Evolutionary conservation across 1,140 invertebrate species (phyloP), one percentile per base, ranked within the genome.

Genomic region (Nebria ingens): DNA sequence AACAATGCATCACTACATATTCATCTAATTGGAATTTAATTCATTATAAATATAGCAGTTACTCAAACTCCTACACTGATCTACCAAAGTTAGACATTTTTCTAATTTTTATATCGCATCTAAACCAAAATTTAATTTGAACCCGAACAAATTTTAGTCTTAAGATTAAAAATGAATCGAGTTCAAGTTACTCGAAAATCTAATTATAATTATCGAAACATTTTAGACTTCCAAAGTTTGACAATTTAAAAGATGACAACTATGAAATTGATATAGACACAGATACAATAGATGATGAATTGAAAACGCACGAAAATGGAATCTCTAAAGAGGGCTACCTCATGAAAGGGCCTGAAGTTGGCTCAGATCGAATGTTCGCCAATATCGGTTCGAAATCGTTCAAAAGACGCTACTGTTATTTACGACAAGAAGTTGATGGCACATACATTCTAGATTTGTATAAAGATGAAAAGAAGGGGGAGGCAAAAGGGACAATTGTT

Each of bases 391-490:
- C 87, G 12, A 91, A 91, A 68, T 92, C 91, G 45, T 95, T 94
- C 66, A 95, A 95, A 73, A 80, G 87, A 68, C 79, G 91, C 53
- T 94, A 87, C 73, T 93, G 91, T 73, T 86, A 86, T 73, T 76
- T 96, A 63, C 77, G 91, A 53, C 86, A 89, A 72, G 89, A 93
- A 73, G 83, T 91, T 22, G 91, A 94, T 71, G 89, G 89, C 11
- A 91, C 90, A 0, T 93, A 93, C 63, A 87, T 91, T 63, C 76
- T 96, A 19, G 90, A 94, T 72, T 80, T 95, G 63, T 89, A 90
- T 67, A 96, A 95, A 75, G 92, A 95, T 75, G 91, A 95, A 54
- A 89, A 87, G 66, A 92, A 91, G 71, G 82, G 80, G 1, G 91
- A 95, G 64, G 85, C 87, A 1, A 94, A 94, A 73, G 81, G 88